A percentile compares a stretch with the other conserved stretches of the same genome.
These are phyloP conservation scores for Nibea albiflora DNA, from an alignment of 2,113 vertebrate genomes.

Conservation along the genomic window DNA sequence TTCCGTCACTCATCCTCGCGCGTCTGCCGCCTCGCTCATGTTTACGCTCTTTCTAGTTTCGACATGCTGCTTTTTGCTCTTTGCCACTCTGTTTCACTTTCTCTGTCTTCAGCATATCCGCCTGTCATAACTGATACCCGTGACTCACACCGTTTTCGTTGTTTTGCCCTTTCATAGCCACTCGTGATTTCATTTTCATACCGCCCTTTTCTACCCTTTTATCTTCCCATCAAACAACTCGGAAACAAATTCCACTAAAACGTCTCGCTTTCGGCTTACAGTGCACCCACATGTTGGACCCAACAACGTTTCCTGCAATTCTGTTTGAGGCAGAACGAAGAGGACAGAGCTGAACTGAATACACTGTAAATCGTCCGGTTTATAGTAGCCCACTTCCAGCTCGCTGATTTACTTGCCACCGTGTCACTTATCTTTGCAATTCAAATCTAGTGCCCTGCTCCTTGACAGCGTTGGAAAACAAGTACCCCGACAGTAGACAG, in stretches of 20 bases:
- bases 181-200: not conserved
- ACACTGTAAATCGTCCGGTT: not conserved
- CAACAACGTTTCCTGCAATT: not conserved
- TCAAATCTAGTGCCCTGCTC: not conserved
- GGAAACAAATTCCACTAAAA: not conserved
- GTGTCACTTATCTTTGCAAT: not conserved
- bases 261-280: not conserved
- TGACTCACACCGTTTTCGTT: not conserved
- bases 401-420: not conserved
- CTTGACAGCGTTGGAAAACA: not conserved
- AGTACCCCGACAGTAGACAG: not conserved
- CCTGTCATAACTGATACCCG: not conserved
- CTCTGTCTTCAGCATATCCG: not conserved
- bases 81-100: not conserved
- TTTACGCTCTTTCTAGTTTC: slow-evolving; percentile 2
- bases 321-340: not conserved
- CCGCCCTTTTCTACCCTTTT: not conserved
- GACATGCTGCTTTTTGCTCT: not conserved
- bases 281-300: not conserved
- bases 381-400: not conserved
- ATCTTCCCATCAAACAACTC: not conserved
- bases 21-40: slow-evolving; percentile 7
- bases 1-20: slow-evolving; percentile 36
- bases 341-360: not conserved
- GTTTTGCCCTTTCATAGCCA: not conserved